Evolutionary conservation across 2,797 vertebrate species (phyloP).

Genomic region (Ptychadena robeensis): DNA sequence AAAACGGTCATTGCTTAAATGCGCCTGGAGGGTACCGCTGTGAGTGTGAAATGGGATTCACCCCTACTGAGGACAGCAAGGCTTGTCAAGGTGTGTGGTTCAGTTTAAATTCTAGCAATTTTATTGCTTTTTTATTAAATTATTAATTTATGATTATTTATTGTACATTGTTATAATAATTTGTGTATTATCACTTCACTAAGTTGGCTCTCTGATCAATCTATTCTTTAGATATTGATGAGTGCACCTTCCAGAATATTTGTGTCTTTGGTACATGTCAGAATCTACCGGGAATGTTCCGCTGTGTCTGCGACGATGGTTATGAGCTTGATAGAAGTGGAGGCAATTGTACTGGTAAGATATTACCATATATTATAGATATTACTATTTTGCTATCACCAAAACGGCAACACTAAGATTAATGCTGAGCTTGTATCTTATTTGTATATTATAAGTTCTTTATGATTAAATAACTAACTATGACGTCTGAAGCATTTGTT

Average conservation of each 20-base stretch:
- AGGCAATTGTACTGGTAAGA: slow-evolving; percentile 89
- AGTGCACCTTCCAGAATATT: slow-evolving; percentile 92
- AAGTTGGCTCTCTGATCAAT: background rate
- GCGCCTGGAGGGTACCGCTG: slow-evolving; percentile 91
- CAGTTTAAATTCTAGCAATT: background rate
- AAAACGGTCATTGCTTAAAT: slow-evolving; percentile 93
- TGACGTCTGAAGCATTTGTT: background rate
- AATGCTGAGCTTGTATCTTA: background rate
- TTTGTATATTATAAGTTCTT: background rate
- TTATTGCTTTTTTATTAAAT: background rate
- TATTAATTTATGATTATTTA: background rate
- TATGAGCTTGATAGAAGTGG: slow-evolving; percentile 91
- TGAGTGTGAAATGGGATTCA: slow-evolving; percentile 95
- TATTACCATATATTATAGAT: background rate
- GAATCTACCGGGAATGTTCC: slow-evolving; percentile 95
- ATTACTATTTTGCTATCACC: background rate
- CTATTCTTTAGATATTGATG: slow-evolving; percentile 84
- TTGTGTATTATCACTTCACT: background rate
- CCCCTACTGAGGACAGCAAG: slow-evolving; percentile 88
- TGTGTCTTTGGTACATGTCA: slow-evolving; percentile 92
- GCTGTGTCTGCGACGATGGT: slow-evolving; percentile 87
- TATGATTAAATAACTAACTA: background rate
- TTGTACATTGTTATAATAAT: background rate
- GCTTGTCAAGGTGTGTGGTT: slow-evolving; percentile 85
- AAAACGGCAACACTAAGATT: background rate